A percentile compares a stretch with the other conserved stretches of the same genome.
These are phyloP conservation scores for Sitta europaea DNA, from an alignment of 2,113 vertebrate genomes.

Conservation along the genomic window DNA sequence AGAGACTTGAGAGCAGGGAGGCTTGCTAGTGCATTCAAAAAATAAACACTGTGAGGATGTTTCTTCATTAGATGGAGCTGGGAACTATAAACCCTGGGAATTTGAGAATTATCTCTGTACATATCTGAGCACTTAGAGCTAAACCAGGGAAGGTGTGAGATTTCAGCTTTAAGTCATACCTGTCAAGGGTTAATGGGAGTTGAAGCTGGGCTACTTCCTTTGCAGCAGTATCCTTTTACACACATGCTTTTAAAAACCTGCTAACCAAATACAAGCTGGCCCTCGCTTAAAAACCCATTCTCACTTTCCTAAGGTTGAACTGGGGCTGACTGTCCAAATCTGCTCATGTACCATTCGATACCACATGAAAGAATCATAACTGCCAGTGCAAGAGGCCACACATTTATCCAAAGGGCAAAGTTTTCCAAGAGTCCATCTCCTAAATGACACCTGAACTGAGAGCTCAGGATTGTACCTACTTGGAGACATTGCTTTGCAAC, in stretches of 20 bases:
- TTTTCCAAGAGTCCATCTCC: background rate
- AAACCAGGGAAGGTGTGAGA: constrained; percentile 45
- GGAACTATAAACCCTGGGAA: constrained; percentile 34
- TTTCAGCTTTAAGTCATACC: constrained; percentile 57
- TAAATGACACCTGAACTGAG: background rate
- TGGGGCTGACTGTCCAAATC: constrained; percentile 1
- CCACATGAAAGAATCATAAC: background rate
- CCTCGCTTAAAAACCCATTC: background rate
- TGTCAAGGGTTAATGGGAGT: constrained; percentile 61
- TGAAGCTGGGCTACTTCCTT: constrained; percentile 30
- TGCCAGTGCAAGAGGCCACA: background rate
- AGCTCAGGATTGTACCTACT: background rate
- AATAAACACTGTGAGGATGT: constrained; percentile 21
- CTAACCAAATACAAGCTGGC: constrained; percentile 29
- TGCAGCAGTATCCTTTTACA: constrained; percentile 57
- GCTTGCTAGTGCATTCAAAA: constrained; percentile 3
- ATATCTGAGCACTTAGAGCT: constrained; percentile 39
- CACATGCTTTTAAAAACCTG: constrained; percentile 18
- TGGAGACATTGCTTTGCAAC: background rate
- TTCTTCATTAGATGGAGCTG: constrained; percentile 33
- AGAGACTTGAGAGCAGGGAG: background rate
- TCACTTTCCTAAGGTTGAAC: background rate
- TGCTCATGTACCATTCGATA: background rate
- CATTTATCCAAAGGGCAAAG: background rate
- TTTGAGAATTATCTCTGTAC: constrained; percentile 38